Percentiles rank a stretch among this genome's conserved stretches.
Conservation (phyloP, 2,113 vertebrate genomes). For the Bufo bufo region DNA sequence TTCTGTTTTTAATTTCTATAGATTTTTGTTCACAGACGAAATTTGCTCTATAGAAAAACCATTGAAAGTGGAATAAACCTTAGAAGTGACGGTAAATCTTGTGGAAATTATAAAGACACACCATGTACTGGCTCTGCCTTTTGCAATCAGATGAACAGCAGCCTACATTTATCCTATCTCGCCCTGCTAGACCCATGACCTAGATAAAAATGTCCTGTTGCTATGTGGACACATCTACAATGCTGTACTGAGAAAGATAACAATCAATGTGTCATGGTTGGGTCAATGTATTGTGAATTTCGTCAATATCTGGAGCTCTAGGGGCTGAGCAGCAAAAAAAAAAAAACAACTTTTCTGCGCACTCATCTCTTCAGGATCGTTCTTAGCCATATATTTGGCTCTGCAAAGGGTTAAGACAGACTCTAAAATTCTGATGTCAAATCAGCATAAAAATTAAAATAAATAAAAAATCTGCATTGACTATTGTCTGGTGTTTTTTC, state of each 20-base stretch:
- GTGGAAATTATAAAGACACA: not conserved
- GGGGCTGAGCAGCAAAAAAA: not conserved
- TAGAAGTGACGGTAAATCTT: not conserved
- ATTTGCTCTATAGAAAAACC: not conserved
- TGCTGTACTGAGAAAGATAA: conserved; percentile 21
- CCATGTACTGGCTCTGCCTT: not conserved
- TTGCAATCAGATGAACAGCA: conserved; percentile 29
- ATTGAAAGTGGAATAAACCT: not conserved
- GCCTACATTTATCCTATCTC: conserved; percentile 6
- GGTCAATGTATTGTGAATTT: conserved; percentile 24
- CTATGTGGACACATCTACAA: conserved; percentile 44
- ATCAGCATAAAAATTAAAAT: not conserved
- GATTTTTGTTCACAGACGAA: not conserved
- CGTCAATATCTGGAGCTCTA: not conserved
- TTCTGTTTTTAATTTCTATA: not conserved
- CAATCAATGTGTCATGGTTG: conserved; percentile 43
- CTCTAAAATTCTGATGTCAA: not conserved
- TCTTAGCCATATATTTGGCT: not conserved
- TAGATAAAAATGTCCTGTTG: conserved; percentile 31
- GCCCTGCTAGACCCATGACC: conserved; percentile 30
- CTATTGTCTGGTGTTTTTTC: not conserved
- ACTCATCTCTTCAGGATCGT: not conserved
- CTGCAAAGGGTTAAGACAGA: not conserved
- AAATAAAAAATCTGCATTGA: too few species aligned
- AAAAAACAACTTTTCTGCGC: not conserved